Percentiles rank a stretch among this genome's conserved stretches.
phyloP scores from a whole-genome alignment of 2,113 vertebrate species.

The Tenebrosternarchus preto region DNA sequence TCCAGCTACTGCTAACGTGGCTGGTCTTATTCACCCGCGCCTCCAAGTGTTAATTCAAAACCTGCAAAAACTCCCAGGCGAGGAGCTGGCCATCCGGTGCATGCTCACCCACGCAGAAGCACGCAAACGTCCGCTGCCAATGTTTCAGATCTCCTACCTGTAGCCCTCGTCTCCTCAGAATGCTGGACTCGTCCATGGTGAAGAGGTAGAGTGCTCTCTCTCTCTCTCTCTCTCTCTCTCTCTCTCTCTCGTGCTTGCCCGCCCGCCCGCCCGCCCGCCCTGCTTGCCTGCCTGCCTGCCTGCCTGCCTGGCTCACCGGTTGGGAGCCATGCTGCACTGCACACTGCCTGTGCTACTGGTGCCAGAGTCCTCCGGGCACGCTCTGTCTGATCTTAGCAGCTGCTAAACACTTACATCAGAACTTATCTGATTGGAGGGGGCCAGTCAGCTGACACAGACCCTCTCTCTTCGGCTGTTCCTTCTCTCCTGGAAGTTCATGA shows the following conservation, averaged over 20 bases:
- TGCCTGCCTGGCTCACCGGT: slow-evolving; percentile 64
- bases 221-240: slow-evolving; percentile 1
- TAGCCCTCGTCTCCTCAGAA: slow-evolving; percentile 89
- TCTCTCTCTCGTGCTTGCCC: no score
- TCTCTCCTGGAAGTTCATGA: slow-evolving; percentile 86
- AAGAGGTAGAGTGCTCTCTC: slow-evolving; percentile 63
- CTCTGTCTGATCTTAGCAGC: slow-evolving; percentile 87
- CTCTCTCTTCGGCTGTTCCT: slow-evolving; percentile 59
- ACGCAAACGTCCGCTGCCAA: background rate
- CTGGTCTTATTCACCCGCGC: slow-evolving; percentile 40
- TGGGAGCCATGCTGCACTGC: slow-evolving; percentile 80
- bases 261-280: no score
- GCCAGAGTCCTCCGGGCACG: slow-evolving; percentile 59
- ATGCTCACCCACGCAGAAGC: background rate
- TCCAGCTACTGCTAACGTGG: slow-evolving; percentile 21
- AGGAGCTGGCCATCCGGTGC: slow-evolving; percentile 26
- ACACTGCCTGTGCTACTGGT: slow-evolving; percentile 61
- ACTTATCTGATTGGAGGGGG: slow-evolving; percentile 87
- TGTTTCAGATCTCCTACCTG: slow-evolving; percentile 80
- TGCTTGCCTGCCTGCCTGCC: no score
- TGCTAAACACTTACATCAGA: slow-evolving; percentile 92
- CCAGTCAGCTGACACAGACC: slow-evolving; percentile 84
- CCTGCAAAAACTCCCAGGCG: slow-evolving; percentile 63
- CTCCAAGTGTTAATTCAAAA: slow-evolving; percentile 55
- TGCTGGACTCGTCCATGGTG: slow-evolving; percentile 91